These are phyloP conservation scores for Rhombomys opimus DNA, from an alignment of 2,113 vertebrate genomes.

Conservation along the genomic window DNA sequence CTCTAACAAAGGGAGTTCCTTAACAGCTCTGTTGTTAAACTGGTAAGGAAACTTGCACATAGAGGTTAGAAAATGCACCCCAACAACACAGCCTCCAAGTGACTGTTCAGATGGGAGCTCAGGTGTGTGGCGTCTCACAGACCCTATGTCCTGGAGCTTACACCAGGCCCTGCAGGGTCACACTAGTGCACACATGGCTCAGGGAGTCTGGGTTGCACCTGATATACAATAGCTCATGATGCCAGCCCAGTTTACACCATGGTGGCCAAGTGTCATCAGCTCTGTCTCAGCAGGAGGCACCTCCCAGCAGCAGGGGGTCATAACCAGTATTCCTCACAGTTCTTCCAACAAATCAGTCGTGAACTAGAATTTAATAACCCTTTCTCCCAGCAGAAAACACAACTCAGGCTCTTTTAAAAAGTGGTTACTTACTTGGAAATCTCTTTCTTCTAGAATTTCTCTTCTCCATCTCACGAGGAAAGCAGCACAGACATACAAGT, in stretches of 20 bases:
- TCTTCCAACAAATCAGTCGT: not conserved
- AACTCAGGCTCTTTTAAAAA: not conserved
- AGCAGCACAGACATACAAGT: constrained; percentile 97
- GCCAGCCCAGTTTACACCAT: no score
- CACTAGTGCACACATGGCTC: rapidly evolving
- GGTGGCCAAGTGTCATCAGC: not conserved
- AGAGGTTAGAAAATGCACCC: rapidly evolving
- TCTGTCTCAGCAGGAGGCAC: rapidly evolving
- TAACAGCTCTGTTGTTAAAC: not conserved
- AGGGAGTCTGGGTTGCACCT: rapidly evolving
- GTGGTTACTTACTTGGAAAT: constrained; percentile 94
- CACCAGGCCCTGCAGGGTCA: not conserved
- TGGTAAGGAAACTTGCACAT: not conserved
- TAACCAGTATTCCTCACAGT: rapidly evolving
- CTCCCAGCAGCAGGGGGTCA: not conserved
- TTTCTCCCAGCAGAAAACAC: not conserved
- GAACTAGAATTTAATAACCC: constrained; percentile 20
- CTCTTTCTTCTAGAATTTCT: constrained; percentile 91
- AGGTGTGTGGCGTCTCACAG: rapidly evolving
- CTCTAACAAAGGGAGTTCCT: rapidly evolving
- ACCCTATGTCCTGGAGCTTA: not conserved
- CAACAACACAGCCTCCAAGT: rapidly evolving
- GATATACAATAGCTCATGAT: not conserved
- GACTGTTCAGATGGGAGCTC: not conserved
- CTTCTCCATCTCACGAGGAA: constrained; percentile 97